Evolutionary conservation across 2,888 invertebrate species (phyloP).

Genomic region (Micoletzkya japonica): DNA sequence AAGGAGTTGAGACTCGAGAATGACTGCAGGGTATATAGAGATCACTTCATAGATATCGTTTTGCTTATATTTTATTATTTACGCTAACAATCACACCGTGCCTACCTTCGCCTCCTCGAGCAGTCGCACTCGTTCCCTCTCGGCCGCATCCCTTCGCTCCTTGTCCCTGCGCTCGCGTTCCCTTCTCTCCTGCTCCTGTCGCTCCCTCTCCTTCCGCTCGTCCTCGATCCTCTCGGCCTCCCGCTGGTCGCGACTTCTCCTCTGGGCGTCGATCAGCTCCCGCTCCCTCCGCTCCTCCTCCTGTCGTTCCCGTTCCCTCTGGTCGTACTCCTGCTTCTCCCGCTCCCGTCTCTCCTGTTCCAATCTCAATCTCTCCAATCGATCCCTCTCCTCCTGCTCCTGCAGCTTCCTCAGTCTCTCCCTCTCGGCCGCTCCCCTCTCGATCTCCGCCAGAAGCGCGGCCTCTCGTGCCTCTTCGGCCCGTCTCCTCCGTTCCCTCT

Average conservation of each 20-base stretch:
- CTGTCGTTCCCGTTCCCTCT: slow-evolving; percentile 40
- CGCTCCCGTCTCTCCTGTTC: slow-evolving; percentile 59
- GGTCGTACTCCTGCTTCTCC: slow-evolving; percentile 48
- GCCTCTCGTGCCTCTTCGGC: slow-evolving; percentile 50
- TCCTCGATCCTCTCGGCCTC: slow-evolving; percentile 45
- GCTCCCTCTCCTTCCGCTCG: slow-evolving; percentile 46
- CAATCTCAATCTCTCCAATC: slow-evolving; percentile 54
- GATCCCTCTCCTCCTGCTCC: slow-evolving; percentile 53
- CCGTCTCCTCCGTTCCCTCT: slow-evolving; percentile 45
- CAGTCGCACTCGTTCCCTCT: slow-evolving; percentile 51
- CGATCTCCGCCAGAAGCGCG: slow-evolving; percentile 48
- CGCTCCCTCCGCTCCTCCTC: slow-evolving; percentile 38
- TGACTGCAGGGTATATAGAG: slow-evolving; percentile 34
- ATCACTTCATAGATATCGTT: too few relatives aligned
- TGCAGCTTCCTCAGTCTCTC: slow-evolving; percentile 48
- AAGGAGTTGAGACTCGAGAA: too few relatives aligned
- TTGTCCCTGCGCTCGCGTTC: slow-evolving; percentile 54
- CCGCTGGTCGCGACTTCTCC: slow-evolving; percentile 26
- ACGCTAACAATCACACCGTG: neutral
- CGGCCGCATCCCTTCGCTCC: slow-evolving; percentile 51
- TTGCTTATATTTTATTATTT: neutral
- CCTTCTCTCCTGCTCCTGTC: slow-evolving; percentile 55
- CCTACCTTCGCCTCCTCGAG: slow-evolving; percentile 30
- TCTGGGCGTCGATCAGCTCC: slow-evolving; percentile 56
- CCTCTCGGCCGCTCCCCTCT: slow-evolving; percentile 51